Evolutionary conservation across 1,140 invertebrate species (phyloP).

Genomic region (Monochamus saltuarius): DNA sequence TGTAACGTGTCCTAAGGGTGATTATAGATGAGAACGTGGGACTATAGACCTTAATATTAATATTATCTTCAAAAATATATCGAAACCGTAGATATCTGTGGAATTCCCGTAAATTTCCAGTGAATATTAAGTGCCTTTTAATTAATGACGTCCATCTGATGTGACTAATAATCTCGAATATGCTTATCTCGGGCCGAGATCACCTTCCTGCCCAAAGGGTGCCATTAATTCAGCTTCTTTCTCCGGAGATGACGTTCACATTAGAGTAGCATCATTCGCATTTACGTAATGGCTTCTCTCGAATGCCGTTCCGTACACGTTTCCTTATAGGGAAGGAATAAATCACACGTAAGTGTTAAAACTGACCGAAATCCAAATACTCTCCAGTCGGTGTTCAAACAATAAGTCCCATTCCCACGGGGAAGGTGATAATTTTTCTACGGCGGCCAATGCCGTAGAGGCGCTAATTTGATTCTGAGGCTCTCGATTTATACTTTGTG

Average conservation of each 20-base stretch:
- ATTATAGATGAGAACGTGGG: no score
- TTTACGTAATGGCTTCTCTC: constrained; percentile 10
- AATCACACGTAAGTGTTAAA: constrained; percentile 13
- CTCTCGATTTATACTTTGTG: no score
- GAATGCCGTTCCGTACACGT: constrained; percentile 7
- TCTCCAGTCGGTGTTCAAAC: neutral
- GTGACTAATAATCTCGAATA: constrained; percentile 6
- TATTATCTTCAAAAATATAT: no score
- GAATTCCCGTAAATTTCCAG: no score
- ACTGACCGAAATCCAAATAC: neutral
- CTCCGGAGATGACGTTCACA: constrained; percentile 8
- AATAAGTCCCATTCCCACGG: constrained; percentile 1
- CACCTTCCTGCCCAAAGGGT: constrained; percentile 2
- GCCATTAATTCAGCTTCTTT: constrained; percentile 8
- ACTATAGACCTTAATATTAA: no score
- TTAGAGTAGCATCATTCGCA: constrained; percentile 6
- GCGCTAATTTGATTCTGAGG: neutral
- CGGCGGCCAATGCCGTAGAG: constrained; percentile 2
- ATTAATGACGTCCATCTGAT: no score
- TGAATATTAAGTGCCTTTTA: no score
- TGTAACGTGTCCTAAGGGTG: no score
- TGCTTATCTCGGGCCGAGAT: constrained; percentile 3
- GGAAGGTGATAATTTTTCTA: constrained; percentile 4
- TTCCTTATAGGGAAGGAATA: constrained; percentile 14
- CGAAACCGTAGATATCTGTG: no score